Evolutionary conservation across 2,888 invertebrate genomes (phyloP), one percentile per base, ranked within the genome.

Genomic region (Frankliniella intonsa): DNA sequence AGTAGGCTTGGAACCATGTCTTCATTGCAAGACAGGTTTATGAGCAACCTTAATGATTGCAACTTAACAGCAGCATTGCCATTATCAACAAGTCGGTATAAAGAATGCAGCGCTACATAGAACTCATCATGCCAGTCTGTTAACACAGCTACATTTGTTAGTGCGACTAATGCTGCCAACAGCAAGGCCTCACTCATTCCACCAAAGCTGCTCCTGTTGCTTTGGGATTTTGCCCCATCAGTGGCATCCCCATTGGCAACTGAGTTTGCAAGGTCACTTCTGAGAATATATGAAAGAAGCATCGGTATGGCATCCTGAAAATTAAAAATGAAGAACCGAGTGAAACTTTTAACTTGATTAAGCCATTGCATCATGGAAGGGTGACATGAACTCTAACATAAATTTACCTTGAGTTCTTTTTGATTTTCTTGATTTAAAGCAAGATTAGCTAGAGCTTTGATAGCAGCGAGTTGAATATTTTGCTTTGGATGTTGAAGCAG

Each of bases 1-100:
- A 91, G 86, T 65, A 91, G 87, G 85, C 90, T 89, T 11, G 90
- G 91, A 80, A 91, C 89, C 89, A 91, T 89, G 83, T 90, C 90
- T 83, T 89, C 88, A 86, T 91, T 91, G 83, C 90, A 90, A 14
- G 91, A 90, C 9, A 92, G 86, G 86, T 92, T 92, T 82, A 91
- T 90, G 79, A 92, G 88, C 51, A 91, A 87, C 84, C 90, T 90
- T 27, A 91, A 87, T 3, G 90, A 88, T 85, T 91, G 90, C 25
- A 90, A 86, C 84, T 88, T 88, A 27, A 90, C 86, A 25, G 87
- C 87, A 10, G 87, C 85, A 81, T 87, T 87, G 19, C 86, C 87
- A 80, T 86, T 86, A 84, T 90, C 89, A 55, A 90, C 86, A 27
- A 90, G 85, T 38, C 87, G 85, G 84, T 89, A 90, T 50, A 90